Percentiles rank a stretch among this genome's conserved stretches.
These are phyloP conservation scores for Hippolais icterina DNA, from an alignment of 2,113 vertebrate genomes.

Conservation along the genomic window DNA sequence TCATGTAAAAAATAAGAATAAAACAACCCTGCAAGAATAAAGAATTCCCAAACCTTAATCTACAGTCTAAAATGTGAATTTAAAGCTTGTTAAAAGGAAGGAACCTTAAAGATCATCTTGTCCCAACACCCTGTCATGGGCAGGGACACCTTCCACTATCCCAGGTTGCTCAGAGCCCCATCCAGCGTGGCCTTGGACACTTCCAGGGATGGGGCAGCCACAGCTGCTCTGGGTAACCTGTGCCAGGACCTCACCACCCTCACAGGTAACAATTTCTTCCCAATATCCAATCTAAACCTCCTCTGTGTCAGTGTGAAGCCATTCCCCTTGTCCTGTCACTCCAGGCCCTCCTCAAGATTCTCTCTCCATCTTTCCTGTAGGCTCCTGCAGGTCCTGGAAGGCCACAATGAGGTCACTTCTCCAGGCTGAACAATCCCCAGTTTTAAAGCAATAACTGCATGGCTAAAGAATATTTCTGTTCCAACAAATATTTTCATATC, in stretches of 20 bases:
- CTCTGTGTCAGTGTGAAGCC: neutral
- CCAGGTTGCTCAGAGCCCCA: neutral
- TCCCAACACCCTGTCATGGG: rapidly evolving
- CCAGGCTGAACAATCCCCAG: neutral
- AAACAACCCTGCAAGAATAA: rapidly evolving
- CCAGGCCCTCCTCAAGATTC: neutral
- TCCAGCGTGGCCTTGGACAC: rapidly evolving
- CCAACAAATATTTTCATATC: neutral
- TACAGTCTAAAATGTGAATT: neutral
- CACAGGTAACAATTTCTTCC: neutral
- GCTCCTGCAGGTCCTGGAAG: neutral
- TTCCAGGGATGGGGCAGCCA: neutral
- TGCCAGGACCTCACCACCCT: neutral
- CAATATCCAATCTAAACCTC: rapidly evolving
- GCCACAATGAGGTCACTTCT: neutral
- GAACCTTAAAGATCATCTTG: rapidly evolving
- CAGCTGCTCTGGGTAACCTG: neutral
- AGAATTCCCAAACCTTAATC: neutral
- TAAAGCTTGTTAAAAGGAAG: neutral
- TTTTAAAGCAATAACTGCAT: neutral
- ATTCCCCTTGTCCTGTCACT: neutral
- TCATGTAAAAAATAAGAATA: neutral
- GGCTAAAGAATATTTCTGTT: neutral
- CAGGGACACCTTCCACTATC: neutral
- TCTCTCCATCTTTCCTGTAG: neutral